Percentiles rank a stretch among this genome's conserved stretches.
Conservation (phyloP, 2,113 vertebrate genomes). For the Oreochromis niloticus region DNA sequence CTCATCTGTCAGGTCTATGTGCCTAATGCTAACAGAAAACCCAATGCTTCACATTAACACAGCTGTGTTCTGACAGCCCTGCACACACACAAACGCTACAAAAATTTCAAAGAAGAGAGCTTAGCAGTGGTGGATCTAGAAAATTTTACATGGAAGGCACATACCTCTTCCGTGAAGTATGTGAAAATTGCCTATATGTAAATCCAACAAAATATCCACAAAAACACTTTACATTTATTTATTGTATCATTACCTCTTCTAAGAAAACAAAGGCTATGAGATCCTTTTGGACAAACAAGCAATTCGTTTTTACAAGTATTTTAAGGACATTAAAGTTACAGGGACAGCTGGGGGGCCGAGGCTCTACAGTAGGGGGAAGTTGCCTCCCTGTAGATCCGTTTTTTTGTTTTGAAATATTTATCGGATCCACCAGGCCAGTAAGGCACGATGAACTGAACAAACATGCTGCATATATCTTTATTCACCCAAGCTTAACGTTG, state of each 20-base stretch:
- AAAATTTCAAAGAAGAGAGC: background rate
- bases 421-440: background rate
- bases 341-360: background rate
- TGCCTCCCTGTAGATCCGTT: background rate
- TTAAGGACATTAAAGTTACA: background rate
- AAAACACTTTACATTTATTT: rapidly evolving
- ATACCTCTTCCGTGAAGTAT: rapidly evolving
- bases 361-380: background rate
- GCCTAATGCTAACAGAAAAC: background rate
- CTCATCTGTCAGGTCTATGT: background rate
- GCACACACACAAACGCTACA: background rate
- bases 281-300: background rate
- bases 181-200: background rate
- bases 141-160: background rate
- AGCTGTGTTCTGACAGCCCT: background rate
- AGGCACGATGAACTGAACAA: background rate
- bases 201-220: background rate
- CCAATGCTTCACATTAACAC: background rate
- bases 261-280: background rate
- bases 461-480: background rate
- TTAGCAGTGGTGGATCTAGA: background rate
- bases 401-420: background rate
- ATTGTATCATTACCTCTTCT: background rate
- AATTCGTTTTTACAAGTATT: background rate
- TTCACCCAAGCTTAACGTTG: background rate